These are phyloP conservation scores for Phaetusa simplex DNA, from an alignment of 2,113 vertebrate species.

Conservation along the genomic window DNA sequence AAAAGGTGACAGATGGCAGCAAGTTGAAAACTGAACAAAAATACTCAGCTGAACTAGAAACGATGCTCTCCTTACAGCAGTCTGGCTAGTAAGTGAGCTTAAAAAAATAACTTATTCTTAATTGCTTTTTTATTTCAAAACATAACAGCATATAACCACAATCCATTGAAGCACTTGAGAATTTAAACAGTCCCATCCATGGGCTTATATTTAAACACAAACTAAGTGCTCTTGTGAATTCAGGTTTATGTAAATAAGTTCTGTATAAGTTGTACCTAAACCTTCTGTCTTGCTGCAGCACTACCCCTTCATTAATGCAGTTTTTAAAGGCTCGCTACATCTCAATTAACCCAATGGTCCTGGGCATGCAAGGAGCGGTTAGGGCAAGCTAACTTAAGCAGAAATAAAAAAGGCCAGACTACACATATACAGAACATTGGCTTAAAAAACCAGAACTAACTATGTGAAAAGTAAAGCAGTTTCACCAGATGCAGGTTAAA, in stretches of 20 bases:
- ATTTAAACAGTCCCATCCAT: not conserved
- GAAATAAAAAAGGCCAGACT: constrained; percentile 3
- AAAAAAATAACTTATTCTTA: constrained; percentile 28
- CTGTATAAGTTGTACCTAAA: not conserved
- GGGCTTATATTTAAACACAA: not conserved
- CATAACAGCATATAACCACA: not conserved
- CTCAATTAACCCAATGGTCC: not conserved
- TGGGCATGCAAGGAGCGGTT: not conserved
- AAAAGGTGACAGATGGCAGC: constrained; percentile 60
- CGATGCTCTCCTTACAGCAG: not conserved
- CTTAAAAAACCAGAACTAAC: not conserved
- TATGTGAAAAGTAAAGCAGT: not conserved
- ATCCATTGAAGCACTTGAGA: constrained; percentile 6
- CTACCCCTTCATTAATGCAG: not conserved
- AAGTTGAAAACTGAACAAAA: constrained; percentile 31
- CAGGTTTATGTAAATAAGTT: not conserved
- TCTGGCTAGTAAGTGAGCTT: constrained; percentile 20
- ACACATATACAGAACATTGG: not conserved
- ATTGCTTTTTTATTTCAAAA: constrained; percentile 34
- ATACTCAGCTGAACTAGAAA: not conserved
- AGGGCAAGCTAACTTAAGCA: not conserved
- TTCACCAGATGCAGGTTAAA: not conserved
- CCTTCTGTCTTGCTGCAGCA: not conserved
- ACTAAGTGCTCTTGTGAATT: constrained; percentile 8
- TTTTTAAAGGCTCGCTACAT: not conserved